Conservation (phyloP, 2,888 invertebrate genomes). For the Ferdinandea cuprea region DNA sequence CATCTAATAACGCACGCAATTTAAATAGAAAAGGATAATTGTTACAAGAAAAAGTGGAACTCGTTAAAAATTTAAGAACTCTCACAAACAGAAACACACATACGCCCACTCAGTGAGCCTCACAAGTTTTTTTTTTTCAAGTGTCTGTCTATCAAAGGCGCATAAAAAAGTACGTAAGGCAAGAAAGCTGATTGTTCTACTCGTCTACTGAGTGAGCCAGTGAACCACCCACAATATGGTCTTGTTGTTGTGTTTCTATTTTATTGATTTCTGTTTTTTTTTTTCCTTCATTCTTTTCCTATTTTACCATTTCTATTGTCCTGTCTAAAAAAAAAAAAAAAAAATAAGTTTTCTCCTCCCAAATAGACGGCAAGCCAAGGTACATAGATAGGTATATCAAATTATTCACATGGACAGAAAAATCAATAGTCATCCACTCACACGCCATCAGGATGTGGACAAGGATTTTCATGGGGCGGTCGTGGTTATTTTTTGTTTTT, state of each 20-base stretch:
- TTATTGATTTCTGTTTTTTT: conserved; percentile 45
- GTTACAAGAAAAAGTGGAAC: conserved; percentile 34
- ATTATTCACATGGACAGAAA: conserved; percentile 66
- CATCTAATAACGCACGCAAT: neutral
- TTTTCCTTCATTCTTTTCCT: neutral
- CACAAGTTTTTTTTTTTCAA: conserved; percentile 19
- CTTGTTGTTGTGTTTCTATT: conserved; percentile 25
- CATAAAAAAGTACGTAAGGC: conserved; percentile 17
- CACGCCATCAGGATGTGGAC: conserved; percentile 45
- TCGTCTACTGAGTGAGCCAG: neutral
- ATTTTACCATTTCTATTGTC: conserved; percentile 12
- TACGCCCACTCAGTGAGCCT: neutral
- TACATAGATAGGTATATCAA: conserved; percentile 54
- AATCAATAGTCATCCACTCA: conserved; percentile 58
- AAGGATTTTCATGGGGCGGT: conserved; percentile 39
- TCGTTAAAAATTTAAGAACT: conserved; percentile 58
- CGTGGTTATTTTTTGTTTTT: neutral
- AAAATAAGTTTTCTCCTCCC: conserved; percentile 11
- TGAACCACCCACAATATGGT: neutral
- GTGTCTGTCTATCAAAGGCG: conserved; percentile 48
- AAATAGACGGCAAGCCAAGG: conserved; percentile 20
- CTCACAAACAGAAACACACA: conserved; percentile 11
- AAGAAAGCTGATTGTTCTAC: conserved; percentile 34
- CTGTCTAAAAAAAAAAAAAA: conserved; percentile 28
- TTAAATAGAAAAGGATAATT: conserved; percentile 32